Conservation (phyloP, 2,113 vertebrate species). For the Alethe diademata region DNA sequence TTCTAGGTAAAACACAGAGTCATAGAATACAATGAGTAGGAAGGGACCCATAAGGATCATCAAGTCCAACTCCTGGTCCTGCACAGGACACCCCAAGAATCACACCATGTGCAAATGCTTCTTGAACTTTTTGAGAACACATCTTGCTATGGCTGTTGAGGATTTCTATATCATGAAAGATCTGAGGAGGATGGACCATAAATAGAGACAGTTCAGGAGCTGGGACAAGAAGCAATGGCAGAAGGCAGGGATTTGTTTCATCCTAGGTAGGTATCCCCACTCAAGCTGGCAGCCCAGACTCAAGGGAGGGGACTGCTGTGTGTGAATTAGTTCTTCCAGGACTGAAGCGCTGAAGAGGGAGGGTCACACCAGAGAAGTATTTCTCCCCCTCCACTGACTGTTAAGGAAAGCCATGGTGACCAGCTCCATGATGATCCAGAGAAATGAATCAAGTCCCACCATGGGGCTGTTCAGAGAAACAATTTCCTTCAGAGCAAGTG, state of each 20-base stretch:
- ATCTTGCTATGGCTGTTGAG: background rate
- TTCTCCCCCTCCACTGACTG: rapidly evolving
- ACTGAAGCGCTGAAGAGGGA: background rate
- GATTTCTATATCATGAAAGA: background rate
- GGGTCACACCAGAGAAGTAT: background rate
- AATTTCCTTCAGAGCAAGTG: background rate
- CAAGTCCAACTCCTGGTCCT: background rate
- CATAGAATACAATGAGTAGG: background rate
- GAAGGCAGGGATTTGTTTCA: background rate
- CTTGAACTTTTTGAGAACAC: background rate
- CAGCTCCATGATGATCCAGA: background rate
- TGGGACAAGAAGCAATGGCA: background rate
- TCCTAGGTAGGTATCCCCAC: rapidly evolving
- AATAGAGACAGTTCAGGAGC: background rate
- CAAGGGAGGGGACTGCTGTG: background rate
- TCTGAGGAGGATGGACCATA: background rate
- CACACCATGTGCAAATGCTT: rapidly evolving
- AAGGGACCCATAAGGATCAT: background rate
- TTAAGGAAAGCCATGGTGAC: background rate
- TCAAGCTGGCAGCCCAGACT: background rate
- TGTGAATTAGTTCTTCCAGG: background rate
- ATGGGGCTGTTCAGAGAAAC: background rate
- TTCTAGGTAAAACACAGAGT: background rate
- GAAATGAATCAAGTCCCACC: background rate
- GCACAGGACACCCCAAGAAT: background rate